Conservation (phyloP, 2,797 vertebrate genomes). For the Falco columbarius region DNA sequence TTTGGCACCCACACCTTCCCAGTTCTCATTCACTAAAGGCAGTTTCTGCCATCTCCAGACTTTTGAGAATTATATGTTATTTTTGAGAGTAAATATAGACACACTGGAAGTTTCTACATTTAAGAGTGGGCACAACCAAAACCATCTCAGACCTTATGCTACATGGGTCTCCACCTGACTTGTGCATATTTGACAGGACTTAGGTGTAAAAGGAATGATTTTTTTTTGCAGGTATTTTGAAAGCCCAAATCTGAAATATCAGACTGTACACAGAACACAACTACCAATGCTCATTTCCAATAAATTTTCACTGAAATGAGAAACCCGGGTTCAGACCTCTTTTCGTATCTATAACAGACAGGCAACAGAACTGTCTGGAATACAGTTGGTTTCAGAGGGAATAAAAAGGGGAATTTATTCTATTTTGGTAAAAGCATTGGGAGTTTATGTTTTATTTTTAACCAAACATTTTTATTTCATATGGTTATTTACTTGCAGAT, state of each 20-base stretch:
- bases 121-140: background rate
- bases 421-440: background rate
- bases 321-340: background rate
- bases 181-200: background rate
- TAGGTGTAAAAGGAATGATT: background rate
- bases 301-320: background rate
- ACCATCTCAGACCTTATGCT: background rate
- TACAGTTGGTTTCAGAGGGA: background rate
- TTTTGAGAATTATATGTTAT: background rate
- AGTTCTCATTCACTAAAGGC: background rate
- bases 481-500: background rate
- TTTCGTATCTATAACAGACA: background rate
- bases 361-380: background rate
- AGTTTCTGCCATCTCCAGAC: background rate
- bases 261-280: background rate
- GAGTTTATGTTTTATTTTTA: background rate
- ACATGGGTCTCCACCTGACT: background rate
- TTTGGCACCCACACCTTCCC: background rate
- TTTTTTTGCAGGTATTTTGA: background rate
- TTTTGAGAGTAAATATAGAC: background rate
- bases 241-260: background rate
- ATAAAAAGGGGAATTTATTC: background rate
- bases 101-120: background rate
- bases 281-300: background rate
- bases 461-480: background rate